Conservation (phyloP, 2,113 vertebrate species). For the Pongo pygmaeus region DNA sequence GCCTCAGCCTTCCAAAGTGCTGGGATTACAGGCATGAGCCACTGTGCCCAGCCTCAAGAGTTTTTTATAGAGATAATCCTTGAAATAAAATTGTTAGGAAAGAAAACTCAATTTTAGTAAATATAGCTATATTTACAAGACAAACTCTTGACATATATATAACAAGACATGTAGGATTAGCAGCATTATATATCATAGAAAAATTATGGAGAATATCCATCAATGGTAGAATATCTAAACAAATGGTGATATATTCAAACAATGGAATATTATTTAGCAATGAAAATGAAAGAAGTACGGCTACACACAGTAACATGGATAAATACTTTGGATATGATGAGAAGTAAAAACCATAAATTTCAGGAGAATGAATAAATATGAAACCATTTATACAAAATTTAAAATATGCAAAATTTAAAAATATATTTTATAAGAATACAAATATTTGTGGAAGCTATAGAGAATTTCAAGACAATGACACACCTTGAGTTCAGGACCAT, state of each 20-base stretch:
- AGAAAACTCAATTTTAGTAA: not conserved
- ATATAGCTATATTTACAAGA: not conserved
- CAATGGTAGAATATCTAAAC: not conserved
- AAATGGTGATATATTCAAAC: not conserved
- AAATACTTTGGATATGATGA: not conserved
- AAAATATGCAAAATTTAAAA: not conserved
- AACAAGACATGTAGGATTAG: not conserved
- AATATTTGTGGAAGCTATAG: not conserved
- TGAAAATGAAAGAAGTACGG: not conserved
- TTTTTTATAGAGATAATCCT: too few species aligned
- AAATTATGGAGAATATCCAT: not conserved
- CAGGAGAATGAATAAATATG: not conserved
- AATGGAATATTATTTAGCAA: not conserved
- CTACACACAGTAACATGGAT: not conserved
- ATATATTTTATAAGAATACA: not conserved
- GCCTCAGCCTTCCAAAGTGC: too few species aligned
- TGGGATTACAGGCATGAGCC: too few species aligned
- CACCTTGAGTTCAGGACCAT: not conserved
- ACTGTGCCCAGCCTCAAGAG: too few species aligned
- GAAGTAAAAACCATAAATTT: slow-evolving; percentile 6
- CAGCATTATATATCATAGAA: not conserved
- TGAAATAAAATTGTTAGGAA: too few species aligned
- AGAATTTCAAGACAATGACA: not conserved
- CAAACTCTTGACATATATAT: not conserved
- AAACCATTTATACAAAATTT: not conserved